phyloP scores from a whole-genome alignment of 1,140 invertebrate species.

The Calliopsis andreniformis region DNA sequence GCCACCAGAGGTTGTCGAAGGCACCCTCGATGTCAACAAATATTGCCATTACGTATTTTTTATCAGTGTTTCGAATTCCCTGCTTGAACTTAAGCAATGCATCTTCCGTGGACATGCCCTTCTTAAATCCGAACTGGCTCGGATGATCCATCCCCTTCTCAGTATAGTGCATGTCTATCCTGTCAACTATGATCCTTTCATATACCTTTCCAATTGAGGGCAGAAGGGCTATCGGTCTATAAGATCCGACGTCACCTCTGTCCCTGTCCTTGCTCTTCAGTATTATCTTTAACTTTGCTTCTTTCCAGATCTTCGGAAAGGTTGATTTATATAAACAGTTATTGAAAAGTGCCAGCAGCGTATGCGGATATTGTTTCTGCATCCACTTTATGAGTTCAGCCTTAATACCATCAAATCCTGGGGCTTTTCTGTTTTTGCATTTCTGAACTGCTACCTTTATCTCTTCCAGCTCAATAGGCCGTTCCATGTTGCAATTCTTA shows the following conservation, averaged over 20 bases:
- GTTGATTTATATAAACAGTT: background rate
- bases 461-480: background rate
- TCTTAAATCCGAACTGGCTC: too few relatives aligned
- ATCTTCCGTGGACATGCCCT: background rate
- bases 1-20: conserved; percentile 67
- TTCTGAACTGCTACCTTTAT: background rate
- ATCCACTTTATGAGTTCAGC: background rate
- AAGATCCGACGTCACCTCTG: background rate
- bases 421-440: background rate
- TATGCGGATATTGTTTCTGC: background rate
- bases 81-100: background rate
- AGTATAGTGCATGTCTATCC: accelerated
- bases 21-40: conserved; percentile 77
- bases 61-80: background rate
- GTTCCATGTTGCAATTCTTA: background rate
- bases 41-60: conserved; percentile 59
- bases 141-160: background rate
- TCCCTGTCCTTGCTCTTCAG: too few relatives aligned
- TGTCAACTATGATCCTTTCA: background rate
- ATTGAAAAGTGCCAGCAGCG: too few relatives aligned
- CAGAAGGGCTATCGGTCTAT: too few relatives aligned
- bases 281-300: background rate
- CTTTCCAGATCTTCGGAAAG: background rate
- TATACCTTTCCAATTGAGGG: background rate
- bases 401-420: background rate